Evolutionary conservation across 2,888 invertebrate species (phyloP).

Genomic region (Zygothrica quintamaculata): DNA sequence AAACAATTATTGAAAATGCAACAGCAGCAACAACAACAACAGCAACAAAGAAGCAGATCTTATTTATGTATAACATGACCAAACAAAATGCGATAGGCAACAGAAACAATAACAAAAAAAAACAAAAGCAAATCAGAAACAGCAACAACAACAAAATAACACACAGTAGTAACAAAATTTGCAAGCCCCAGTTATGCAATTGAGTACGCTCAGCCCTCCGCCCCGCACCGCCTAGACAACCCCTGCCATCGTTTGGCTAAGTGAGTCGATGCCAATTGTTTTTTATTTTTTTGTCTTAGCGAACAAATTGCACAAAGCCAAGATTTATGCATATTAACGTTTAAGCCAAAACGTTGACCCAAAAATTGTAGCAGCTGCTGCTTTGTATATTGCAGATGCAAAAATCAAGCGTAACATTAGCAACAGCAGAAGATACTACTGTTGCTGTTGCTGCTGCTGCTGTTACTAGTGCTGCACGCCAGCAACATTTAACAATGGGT

Average conservation of each 20-base stretch:
- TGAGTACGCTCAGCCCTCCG: slow-evolving; percentile 27
- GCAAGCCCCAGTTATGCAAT: slow-evolving; percentile 68
- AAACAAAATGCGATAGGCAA: slow-evolving; percentile 47
- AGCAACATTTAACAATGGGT: slow-evolving; percentile 65
- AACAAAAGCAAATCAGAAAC: too few relatives aligned
- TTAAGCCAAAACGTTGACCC: slow-evolving; percentile 76
- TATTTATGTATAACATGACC: slow-evolving; percentile 70
- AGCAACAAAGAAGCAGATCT: slow-evolving; percentile 35
- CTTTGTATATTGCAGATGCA: slow-evolving; percentile 43
- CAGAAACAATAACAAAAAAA: slow-evolving; percentile 18
- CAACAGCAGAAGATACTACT: slow-evolving; percentile 12
- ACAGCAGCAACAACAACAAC: slow-evolving; percentile 23
- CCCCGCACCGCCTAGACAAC: neutral
- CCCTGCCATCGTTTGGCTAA: slow-evolving; percentile 9
- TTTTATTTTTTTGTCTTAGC: too few relatives aligned
- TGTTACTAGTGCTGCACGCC: slow-evolving; percentile 21
- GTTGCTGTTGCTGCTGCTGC: slow-evolving; percentile 4
- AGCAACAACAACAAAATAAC: slow-evolving; percentile 16
- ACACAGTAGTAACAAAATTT: slow-evolving; percentile 53
- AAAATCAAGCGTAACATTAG: slow-evolving; percentile 64
- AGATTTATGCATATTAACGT: slow-evolving; percentile 80
- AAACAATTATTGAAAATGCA: slow-evolving; percentile 58
- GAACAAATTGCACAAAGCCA: slow-evolving; percentile 66
- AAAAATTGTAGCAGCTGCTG: slow-evolving; percentile 49
- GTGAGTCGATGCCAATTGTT: slow-evolving; percentile 55